A percentile compares a stretch with the other conserved stretches of the same genome.
phyloP scores from a whole-genome alignment of 2,888 invertebrate species.

The Dynastes hyllus region DNA sequence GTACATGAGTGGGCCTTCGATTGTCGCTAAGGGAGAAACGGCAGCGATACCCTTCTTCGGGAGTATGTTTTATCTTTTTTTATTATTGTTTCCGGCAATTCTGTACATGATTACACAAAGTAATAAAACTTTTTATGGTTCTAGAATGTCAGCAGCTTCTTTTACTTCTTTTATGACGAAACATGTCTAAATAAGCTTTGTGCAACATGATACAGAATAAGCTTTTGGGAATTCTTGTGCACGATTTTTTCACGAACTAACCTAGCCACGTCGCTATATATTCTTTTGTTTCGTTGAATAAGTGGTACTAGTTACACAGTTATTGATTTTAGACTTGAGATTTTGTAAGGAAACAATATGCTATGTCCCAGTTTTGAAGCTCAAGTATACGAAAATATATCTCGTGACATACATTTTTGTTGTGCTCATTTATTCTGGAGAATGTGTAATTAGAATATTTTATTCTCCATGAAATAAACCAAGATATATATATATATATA shows the following conservation, averaged over 20 bases:
- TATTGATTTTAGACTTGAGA: neutral
- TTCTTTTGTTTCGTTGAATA: constrained; percentile 5
- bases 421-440: too few species aligned
- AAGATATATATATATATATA: too few species aligned
- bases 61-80: constrained; percentile 76
- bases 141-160: too few species aligned
- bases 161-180: too few species aligned
- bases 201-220: too few species aligned
- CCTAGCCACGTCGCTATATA: neutral
- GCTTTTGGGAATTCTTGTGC: neutral
- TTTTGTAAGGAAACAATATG: neutral
- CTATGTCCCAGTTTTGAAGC: neutral
- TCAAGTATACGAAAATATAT: too few species aligned
- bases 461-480: too few species aligned
- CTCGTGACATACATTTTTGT: too few species aligned
- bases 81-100: constrained; percentile 22
- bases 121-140: too few species aligned
- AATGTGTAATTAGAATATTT: too few species aligned
- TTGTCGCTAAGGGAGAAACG: constrained; percentile 92
- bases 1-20: constrained; percentile 87
- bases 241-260: neutral
- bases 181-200: too few species aligned
- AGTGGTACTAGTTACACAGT: neutral
- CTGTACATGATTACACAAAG: constrained; percentile 42
- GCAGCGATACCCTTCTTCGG: constrained; percentile 90